A percentile compares a stretch with the other conserved stretches of the same genome.
These are phyloP conservation scores for Cydia strobilella DNA, from an alignment of 1,140 invertebrate species.

Conservation along the genomic window DNA sequence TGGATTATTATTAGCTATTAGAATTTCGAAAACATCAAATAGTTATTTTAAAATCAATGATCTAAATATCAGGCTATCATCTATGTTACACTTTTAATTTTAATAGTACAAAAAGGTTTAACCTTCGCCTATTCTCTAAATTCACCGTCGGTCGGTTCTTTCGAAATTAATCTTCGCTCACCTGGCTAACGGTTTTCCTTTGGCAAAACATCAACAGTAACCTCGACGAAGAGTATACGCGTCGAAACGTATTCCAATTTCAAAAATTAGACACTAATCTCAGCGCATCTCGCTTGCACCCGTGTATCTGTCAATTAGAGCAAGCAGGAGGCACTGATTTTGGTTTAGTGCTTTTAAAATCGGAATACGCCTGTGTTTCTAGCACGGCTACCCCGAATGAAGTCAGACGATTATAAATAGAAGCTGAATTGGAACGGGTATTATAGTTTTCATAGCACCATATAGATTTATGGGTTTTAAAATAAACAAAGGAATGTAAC, in stretches of 20 bases:
- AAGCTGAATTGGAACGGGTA: constrained; percentile 51
- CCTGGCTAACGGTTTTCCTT: constrained; percentile 29
- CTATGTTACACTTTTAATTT: too few species aligned
- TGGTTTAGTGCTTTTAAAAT: neutral
- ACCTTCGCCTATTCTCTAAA: neutral
- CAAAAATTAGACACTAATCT: neutral
- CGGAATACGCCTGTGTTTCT: constrained; percentile 34
- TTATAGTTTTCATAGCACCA: constrained; percentile 50
- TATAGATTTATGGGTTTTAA: constrained; percentile 51
- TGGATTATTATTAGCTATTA: too few species aligned
- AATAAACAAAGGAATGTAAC: constrained; percentile 27
- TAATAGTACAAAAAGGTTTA: neutral
- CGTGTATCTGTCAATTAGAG: neutral
- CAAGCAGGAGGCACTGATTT: neutral
- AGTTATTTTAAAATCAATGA: too few species aligned
- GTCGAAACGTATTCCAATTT: constrained; percentile 33
- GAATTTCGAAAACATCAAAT: too few species aligned
- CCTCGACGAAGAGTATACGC: constrained; percentile 36
- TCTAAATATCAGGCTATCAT: neutral
- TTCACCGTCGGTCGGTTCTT: neutral
- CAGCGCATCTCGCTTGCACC: neutral
- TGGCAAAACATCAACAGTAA: constrained; percentile 50
- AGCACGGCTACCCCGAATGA: constrained; percentile 46
- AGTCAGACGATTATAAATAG: constrained; percentile 69
- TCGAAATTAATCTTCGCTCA: neutral